Evolutionary conservation across 2,888 invertebrate species (phyloP).

Genomic region (Parthenolecanium corni): DNA sequence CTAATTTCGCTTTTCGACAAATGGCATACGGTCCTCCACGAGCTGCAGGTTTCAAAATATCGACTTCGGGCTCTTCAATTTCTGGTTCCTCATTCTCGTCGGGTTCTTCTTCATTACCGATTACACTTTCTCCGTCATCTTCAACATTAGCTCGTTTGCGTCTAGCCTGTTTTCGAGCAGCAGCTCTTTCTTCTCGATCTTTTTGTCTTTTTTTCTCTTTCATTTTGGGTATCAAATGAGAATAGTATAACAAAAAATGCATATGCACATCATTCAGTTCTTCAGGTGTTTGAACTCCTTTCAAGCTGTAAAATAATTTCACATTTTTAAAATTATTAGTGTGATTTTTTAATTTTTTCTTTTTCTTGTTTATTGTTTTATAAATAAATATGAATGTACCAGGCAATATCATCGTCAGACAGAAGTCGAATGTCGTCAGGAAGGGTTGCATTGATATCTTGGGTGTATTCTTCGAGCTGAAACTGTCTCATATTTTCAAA

Average conservation of each 20-base stretch:
- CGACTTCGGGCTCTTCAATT: slow-evolving; percentile 44
- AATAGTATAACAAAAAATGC: slow-evolving; percentile 87
- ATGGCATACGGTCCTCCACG: slow-evolving; percentile 80
- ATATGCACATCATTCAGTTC: slow-evolving; percentile 86
- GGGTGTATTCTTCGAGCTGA: slow-evolving; percentile 69
- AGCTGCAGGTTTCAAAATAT: slow-evolving; percentile 68
- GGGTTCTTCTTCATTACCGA: slow-evolving; percentile 43
- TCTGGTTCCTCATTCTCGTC: slow-evolving; percentile 45
- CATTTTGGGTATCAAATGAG: slow-evolving; percentile 62
- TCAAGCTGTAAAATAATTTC: slow-evolving; percentile 43
- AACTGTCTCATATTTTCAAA: slow-evolving; percentile 87
- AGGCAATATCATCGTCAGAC: slow-evolving; percentile 72
- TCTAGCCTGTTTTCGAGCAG: slow-evolving; percentile 39
- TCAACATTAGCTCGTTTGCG: slow-evolving; percentile 36
- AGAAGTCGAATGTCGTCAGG: slow-evolving; percentile 72
- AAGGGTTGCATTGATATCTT: slow-evolving; percentile 67
- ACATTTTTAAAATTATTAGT: not conserved
- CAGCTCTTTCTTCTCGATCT: slow-evolving; percentile 47
- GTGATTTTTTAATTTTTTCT: too few relatives aligned
- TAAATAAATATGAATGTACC: slow-evolving; percentile 38
- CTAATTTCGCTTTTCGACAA: slow-evolving; percentile 72
- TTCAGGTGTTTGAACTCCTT: slow-evolving; percentile 69
- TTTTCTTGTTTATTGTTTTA: not conserved
- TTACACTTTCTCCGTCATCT: slow-evolving; percentile 35
- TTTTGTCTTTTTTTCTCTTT: slow-evolving; percentile 54